A percentile compares a stretch with the other conserved stretches of the same genome.
phyloP scores from a whole-genome alignment of 2,113 vertebrate species.

The Pollimyrus isidori region DNA sequence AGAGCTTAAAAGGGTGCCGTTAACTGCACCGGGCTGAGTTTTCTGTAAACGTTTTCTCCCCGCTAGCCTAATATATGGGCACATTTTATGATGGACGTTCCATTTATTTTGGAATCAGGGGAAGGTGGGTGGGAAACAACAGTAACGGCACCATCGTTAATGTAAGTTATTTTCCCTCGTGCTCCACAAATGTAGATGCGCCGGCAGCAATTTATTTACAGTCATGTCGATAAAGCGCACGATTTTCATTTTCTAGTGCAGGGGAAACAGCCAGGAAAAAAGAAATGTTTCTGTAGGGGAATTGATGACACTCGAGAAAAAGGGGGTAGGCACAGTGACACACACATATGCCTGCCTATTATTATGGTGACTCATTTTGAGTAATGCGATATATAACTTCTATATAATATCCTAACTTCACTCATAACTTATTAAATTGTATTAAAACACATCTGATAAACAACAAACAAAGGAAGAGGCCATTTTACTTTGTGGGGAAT shows the following conservation, averaged over 20 bases:
- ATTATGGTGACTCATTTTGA: neutral
- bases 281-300: neutral
- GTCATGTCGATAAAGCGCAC: neutral
- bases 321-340: neutral
- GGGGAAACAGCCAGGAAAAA: neutral
- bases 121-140: neutral
- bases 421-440: neutral
- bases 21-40: neutral
- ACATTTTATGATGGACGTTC: neutral
- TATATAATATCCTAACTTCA: neutral
- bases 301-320: neutral
- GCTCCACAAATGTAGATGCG: neutral
- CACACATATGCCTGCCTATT: neutral
- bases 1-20: neutral
- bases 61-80: too few species aligned
- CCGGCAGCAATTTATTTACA: neutral
- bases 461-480: neutral
- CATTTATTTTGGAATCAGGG: constrained; percentile 12
- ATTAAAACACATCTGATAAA: neutral
- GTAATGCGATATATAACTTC: neutral
- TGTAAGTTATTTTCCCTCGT: neutral
- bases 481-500: neutral
- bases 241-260: constrained; percentile 3
- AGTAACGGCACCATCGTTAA: neutral
- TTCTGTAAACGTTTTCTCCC: neutral